phyloP scores from a whole-genome alignment of 2,888 invertebrate species.

The Drosophila prolongata region DNA sequence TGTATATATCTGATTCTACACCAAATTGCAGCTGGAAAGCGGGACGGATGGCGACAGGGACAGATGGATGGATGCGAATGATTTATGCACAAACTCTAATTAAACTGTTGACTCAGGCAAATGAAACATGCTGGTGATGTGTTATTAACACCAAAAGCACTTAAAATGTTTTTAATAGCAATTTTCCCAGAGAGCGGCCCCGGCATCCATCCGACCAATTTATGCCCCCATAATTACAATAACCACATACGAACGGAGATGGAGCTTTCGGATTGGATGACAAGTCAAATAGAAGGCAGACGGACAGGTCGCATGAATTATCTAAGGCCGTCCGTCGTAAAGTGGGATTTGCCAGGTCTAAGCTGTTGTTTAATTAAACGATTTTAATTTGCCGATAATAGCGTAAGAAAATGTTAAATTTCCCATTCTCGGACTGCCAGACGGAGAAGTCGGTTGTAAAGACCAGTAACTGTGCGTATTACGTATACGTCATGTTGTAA shows the following conservation, averaged over 20 bases:
- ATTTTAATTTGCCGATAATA: conserved; percentile 63
- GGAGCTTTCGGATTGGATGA: conserved; percentile 32
- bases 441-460: conserved; percentile 15
- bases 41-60: conserved; percentile 6
- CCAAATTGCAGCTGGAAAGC: conserved; percentile 22
- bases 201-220: conserved; percentile 14
- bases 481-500: conserved; percentile 63
- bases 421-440: conserved; percentile 4
- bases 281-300: conserved; percentile 57
- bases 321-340: conserved; percentile 52
- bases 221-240: conserved; percentile 37
- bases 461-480: conserved; percentile 43
- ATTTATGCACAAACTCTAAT: conserved; percentile 73
- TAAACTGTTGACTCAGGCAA: conserved; percentile 74
- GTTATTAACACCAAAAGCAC: conserved; percentile 74
- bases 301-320: conserved; percentile 46
- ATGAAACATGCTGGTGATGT: conserved; percentile 74
- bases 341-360: conserved; percentile 36
- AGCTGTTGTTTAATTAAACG: conserved; percentile 56
- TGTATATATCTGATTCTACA: conserved; percentile 12
- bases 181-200: conserved; percentile 30
- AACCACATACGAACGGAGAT: conserved; percentile 18
- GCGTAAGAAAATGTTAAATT: conserved; percentile 37
- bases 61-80: conserved; percentile 37
- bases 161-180: conserved; percentile 74